These are phyloP conservation scores for Pocillopora damicornis DNA, from an alignment of 64 coral and sea anemone genomes.

Conservation along the genomic window DNA sequence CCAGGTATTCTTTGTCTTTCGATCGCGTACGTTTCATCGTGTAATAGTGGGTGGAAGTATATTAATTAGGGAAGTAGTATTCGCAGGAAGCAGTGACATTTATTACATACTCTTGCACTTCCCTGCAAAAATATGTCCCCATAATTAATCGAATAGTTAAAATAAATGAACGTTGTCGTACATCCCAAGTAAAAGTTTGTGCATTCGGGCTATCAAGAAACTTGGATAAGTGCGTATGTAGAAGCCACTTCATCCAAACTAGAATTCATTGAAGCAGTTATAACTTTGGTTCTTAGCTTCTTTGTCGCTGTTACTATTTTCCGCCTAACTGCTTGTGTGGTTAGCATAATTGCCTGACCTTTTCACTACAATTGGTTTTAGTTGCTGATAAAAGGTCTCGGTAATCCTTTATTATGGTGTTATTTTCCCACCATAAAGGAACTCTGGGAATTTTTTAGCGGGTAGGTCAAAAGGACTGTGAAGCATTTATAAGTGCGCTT, in stretches of 20 bases:
- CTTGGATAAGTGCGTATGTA: conserved; percentile 1
- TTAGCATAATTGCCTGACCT: conserved; percentile 4
- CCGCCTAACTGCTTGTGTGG: not conserved
- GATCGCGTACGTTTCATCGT: not conserved
- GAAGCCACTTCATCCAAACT: not conserved
- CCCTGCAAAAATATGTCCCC: not conserved
- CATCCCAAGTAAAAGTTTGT: not conserved
- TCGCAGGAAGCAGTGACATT: conserved; percentile 25
- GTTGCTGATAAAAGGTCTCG: conserved; percentile 4
- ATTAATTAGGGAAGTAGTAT: conserved; percentile 16
- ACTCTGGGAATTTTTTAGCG: not conserved
- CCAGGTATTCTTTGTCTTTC: not conserved
- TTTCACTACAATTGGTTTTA: not conserved
- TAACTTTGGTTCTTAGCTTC: not conserved
- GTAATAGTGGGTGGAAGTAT: conserved; percentile 2
- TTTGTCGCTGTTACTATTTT: not conserved
- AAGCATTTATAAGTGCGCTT: not conserved
- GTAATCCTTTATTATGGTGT: not conserved
- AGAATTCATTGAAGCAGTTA: not conserved
- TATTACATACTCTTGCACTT: not conserved
- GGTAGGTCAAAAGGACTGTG: not conserved
- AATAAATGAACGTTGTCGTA: not conserved
- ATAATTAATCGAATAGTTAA: too few relatives aligned
- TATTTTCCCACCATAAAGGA: not conserved
- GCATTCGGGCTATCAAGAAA: not conserved